Evolutionary conservation across 1,140 invertebrate species (phyloP).

Genomic region (Drosophila littoralis): DNA sequence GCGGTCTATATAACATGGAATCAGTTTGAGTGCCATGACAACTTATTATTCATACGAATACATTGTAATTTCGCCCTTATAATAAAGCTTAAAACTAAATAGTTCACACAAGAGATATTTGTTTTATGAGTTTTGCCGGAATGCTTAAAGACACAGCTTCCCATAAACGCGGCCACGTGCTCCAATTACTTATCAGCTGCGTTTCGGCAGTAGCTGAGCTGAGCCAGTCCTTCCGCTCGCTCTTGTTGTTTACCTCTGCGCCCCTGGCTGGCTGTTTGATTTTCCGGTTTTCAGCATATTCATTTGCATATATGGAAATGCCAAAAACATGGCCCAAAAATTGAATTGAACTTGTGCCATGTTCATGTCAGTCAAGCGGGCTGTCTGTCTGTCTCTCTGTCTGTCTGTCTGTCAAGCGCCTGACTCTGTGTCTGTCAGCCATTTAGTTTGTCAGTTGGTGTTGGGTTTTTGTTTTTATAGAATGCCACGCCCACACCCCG

Average conservation of each 20-base stretch:
- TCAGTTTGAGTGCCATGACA: no score
- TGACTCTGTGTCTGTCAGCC: slow-evolving; percentile 26
- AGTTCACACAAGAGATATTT: no score
- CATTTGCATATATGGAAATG: slow-evolving; percentile 82
- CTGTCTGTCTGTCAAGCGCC: slow-evolving; percentile 23
- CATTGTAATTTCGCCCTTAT: no score
- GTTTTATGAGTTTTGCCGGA: no score
- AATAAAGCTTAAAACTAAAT: no score
- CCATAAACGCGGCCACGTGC: background rate
- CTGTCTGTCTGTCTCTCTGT: slow-evolving; percentile 38
- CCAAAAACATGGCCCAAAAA: slow-evolving; percentile 79
- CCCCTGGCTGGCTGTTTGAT: slow-evolving; percentile 35
- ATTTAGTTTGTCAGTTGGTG: slow-evolving; percentile 6
- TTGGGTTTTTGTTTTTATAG: slow-evolving; percentile 59
- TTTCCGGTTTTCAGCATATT: slow-evolving; percentile 73
- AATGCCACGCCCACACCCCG: background rate
- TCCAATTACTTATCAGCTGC: background rate
- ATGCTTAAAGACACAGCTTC: no score
- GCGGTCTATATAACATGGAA: no score
- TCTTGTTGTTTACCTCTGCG: slow-evolving; percentile 7
- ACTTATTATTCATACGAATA: no score
- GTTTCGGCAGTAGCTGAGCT: background rate
- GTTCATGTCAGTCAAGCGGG: slow-evolving; percentile 56
- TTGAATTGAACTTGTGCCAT: slow-evolving; percentile 78
- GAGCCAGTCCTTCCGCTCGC: no score